Conservation (phyloP, 2,113 vertebrate genomes). For the Ptyas mucosa region DNA sequence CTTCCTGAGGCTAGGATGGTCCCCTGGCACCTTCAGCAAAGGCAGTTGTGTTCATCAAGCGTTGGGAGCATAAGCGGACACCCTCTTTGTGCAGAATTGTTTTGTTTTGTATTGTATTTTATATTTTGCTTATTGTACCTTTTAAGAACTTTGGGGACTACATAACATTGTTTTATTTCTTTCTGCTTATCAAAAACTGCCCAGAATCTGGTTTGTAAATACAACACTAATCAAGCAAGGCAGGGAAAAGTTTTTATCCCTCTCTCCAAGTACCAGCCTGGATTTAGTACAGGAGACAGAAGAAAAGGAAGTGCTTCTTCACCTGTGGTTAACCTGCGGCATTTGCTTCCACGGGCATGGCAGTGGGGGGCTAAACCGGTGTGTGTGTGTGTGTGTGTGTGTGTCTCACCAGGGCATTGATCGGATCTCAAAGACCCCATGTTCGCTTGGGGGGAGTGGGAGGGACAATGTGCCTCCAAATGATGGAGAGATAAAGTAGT, state of each 20-base stretch:
- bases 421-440: neutral
- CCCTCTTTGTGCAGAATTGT: neutral
- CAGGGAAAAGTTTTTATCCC: neutral
- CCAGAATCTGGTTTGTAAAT: neutral
- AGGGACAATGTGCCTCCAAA: neutral
- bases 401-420: neutral
- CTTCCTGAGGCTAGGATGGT: neutral
- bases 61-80: neutral
- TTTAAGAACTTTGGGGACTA: neutral
- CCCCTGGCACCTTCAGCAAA: neutral
- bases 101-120: neutral
- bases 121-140: neutral
- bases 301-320: neutral
- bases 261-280: neutral
- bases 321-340: neutral
- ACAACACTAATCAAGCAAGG: neutral
- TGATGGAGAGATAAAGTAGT: neutral
- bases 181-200: neutral
- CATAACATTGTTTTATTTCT: neutral
- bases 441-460: neutral
- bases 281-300: neutral
- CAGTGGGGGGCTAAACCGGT: neutral
- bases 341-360: neutral
- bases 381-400: too few species aligned
- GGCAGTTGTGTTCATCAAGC: neutral